Conservation (phyloP, 2,888 invertebrate species). For the Torymus texanus region DNA sequence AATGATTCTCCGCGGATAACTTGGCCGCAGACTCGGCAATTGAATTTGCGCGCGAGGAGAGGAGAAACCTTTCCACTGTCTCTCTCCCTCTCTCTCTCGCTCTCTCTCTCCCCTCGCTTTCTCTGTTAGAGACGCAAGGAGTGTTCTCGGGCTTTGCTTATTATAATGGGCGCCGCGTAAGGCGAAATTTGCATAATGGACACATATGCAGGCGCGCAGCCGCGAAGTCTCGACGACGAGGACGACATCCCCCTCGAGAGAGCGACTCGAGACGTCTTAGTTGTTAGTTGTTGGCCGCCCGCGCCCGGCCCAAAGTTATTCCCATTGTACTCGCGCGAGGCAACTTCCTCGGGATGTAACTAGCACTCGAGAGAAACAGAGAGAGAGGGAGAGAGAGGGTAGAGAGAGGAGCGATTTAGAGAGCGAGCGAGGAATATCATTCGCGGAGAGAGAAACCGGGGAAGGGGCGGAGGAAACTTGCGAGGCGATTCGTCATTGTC, state of each 20-base stretch:
- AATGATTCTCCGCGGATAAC: slow-evolving; percentile 27
- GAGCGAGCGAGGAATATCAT: slow-evolving; percentile 28
- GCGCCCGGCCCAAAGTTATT: slow-evolving; percentile 68
- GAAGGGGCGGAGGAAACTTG: slow-evolving; percentile 24
- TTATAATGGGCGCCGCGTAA: slow-evolving; percentile 68
- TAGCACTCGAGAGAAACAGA: slow-evolving; percentile 24
- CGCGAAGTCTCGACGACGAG: slow-evolving; percentile 53
- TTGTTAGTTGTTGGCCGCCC: slow-evolving; percentile 71
- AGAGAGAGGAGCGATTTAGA: too few relatives aligned
- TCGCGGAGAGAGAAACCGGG: background rate
- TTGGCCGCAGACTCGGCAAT: slow-evolving; percentile 39
- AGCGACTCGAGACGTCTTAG: slow-evolving; percentile 66
- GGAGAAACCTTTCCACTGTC: slow-evolving; percentile 15
- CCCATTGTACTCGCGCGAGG: slow-evolving; percentile 65
- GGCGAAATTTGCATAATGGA: slow-evolving; percentile 74
- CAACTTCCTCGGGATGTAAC: slow-evolving; percentile 44
- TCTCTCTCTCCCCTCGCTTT: too few relatives aligned
- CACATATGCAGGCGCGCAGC: slow-evolving; percentile 71
- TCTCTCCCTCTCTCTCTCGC: slow-evolving; percentile 17
- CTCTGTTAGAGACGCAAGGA: too few relatives aligned
- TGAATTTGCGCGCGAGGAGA: slow-evolving; percentile 22
- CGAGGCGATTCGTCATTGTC: slow-evolving; percentile 50
- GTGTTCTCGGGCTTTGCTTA: slow-evolving; percentile 67
- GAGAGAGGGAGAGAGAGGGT: background rate
- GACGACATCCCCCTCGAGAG: slow-evolving; percentile 51